phyloP scores from a whole-genome alignment of 2,113 vertebrate species.

The Mustela nigripes region DNA sequence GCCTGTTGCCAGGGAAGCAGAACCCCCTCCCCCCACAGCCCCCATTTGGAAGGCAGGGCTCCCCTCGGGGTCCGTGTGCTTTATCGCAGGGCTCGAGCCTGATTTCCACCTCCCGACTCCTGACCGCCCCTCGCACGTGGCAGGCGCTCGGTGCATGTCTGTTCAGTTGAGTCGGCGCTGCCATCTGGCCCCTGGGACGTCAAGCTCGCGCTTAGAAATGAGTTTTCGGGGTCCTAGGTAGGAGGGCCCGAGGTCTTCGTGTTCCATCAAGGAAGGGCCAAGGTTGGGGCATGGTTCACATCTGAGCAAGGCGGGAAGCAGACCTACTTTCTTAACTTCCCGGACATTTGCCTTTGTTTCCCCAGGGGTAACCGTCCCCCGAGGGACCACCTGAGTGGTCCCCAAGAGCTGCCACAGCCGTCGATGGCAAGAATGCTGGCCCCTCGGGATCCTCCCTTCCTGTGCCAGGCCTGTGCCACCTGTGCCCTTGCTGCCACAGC shows the following conservation, averaged over 20 bases:
- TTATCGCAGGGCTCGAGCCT: rapidly evolving
- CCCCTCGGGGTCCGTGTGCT: rapidly evolving
- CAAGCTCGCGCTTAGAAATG: background rate
- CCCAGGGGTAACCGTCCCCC: background rate
- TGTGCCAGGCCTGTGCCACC: background rate
- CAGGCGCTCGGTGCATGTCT: background rate
- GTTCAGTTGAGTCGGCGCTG: background rate
- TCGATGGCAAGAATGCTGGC: background rate
- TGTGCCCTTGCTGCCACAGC: background rate
- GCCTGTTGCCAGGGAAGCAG: constrained; percentile 45
- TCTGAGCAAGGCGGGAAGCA: background rate
- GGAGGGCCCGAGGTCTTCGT: background rate
- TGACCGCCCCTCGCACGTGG: background rate
- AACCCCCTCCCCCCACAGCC: background rate
- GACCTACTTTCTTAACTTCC: background rate
- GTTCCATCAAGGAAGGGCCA: background rate
- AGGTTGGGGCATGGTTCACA: background rate
- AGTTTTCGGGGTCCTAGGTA: background rate
- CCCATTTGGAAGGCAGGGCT: background rate
- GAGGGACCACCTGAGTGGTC: background rate
- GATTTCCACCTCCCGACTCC: background rate
- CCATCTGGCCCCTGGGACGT: background rate
- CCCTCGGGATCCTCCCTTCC: background rate
- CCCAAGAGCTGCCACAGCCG: background rate
- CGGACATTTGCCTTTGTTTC: background rate